Conservation (phyloP, 2,888 invertebrate species). For the Sclerodermus sp. region DNA sequence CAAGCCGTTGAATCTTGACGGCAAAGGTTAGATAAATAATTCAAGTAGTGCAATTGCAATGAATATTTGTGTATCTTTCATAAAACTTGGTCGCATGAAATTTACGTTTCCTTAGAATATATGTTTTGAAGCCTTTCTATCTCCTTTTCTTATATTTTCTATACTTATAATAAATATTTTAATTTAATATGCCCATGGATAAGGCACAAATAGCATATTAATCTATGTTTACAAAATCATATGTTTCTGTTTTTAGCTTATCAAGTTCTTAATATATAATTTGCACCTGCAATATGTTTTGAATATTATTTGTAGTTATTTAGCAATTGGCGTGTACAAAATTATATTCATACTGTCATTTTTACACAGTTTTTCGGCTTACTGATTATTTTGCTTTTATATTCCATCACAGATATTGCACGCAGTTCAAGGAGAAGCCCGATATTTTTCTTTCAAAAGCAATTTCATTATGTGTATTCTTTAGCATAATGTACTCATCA, state of each 20-base stretch:
- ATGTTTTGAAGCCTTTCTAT: slow-evolving; percentile 8
- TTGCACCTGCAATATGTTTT: too few relatives aligned
- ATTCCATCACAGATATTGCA: not conserved
- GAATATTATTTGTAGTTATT: too few relatives aligned
- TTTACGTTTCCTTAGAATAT: slow-evolving; percentile 4
- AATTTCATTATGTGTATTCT: not conserved
- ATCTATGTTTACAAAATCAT: too few relatives aligned
- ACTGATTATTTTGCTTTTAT: not conserved
- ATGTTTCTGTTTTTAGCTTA: too few relatives aligned
- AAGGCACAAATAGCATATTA: too few relatives aligned
- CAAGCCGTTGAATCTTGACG: slow-evolving; percentile 57
- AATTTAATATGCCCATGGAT: too few relatives aligned
- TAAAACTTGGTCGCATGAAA: slow-evolving; percentile 30
- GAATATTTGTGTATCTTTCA: slow-evolving; percentile 16
- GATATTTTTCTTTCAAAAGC: not conserved
- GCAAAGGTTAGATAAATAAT: slow-evolving; percentile 53
- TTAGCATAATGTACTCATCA: not conserved
- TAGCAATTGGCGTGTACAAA: too few relatives aligned
- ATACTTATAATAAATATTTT: not conserved
- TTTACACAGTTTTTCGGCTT: too few relatives aligned
- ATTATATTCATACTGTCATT: too few relatives aligned
- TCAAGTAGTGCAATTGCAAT: slow-evolving; percentile 15
- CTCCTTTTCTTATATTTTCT: slow-evolving; percentile 2
- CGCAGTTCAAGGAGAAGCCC: not conserved
- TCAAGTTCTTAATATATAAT: too few relatives aligned